phyloP scores from a whole-genome alignment of 1,140 invertebrate genomes.

The Onthophagus taurus region DNA sequence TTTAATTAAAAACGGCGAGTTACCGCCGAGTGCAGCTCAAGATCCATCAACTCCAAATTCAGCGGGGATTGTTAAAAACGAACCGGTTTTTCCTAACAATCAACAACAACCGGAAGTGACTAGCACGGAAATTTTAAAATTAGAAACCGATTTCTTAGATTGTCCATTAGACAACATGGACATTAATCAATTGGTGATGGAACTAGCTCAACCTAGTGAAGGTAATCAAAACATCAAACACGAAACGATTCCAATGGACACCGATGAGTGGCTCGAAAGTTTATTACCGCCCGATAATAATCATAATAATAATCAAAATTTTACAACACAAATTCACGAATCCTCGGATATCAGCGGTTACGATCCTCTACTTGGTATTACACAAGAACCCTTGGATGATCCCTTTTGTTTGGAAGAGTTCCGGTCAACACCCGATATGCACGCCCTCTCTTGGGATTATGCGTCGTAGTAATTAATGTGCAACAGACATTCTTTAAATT shows the following conservation, averaged over 20 bases:
- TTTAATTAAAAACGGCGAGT: conserved; percentile 84
- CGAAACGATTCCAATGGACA: conserved; percentile 47
- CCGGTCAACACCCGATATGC: conserved; percentile 45
- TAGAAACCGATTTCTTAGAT: conserved; percentile 39
- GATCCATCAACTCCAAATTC: conserved; percentile 64
- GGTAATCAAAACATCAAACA: conserved; percentile 19
- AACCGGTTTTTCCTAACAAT: conserved; percentile 31
- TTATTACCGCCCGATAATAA: conserved; percentile 43
- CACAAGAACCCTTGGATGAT: conserved; percentile 57
- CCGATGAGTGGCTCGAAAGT: conserved; percentile 66
- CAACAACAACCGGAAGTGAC: conserved; percentile 37
- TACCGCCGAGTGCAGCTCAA: conserved; percentile 77
- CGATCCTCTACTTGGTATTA: conserved; percentile 52
- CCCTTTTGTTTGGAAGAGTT: conserved; percentile 65
- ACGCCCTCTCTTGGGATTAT: conserved; percentile 49
- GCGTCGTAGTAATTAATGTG: conserved; percentile 41
- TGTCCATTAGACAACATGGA: conserved; percentile 49
- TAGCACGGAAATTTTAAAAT: conserved; percentile 37
- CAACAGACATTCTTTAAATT: conserved; percentile 35
- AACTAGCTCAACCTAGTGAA: conserved; percentile 35
- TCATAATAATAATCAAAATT: conserved; percentile 8
- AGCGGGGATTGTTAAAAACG: conserved; percentile 31
- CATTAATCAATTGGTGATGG: conserved; percentile 45
- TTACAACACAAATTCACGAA: conserved; percentile 7
- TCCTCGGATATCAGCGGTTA: conserved; percentile 40